Conservation (phyloP, 2,888 invertebrate genomes). For the Monochamus alternatus region DNA sequence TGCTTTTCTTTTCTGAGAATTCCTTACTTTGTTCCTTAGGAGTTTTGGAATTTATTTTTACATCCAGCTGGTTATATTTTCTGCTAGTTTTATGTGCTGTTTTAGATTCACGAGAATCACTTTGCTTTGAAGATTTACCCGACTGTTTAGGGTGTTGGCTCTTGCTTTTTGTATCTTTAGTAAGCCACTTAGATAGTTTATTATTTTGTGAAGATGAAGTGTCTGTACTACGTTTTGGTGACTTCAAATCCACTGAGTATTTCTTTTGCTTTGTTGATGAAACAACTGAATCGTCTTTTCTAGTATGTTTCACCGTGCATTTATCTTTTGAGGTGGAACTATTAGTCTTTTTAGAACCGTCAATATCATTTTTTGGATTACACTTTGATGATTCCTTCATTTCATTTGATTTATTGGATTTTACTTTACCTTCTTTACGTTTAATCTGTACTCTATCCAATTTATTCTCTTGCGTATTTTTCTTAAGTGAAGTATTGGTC, state of each 20-base stretch:
- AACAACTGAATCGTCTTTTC: neutral
- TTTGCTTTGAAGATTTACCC: neutral
- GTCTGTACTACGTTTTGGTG: neutral
- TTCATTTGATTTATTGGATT: neutral
- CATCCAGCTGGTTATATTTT: conserved; percentile 4
- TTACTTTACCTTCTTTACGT: neutral
- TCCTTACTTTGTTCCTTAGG: neutral
- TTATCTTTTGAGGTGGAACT: neutral
- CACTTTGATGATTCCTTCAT: neutral
- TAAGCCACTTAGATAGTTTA: conserved; percentile 1
- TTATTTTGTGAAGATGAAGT: neutral
- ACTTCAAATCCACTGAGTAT: neutral
- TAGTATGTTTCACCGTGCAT: neutral
- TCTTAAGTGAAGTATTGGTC: too few species aligned
- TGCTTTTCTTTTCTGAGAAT: neutral
- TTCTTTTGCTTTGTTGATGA: neutral
- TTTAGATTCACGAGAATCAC: neutral
- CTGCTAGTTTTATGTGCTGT: neutral
- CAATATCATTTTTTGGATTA: neutral
- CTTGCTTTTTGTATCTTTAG: neutral
- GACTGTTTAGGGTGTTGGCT: neutral
- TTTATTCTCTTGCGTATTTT: too few species aligned
- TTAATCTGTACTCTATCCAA: too few species aligned
- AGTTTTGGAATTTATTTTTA: neutral
- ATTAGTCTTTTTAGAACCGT: neutral